These are phyloP conservation scores for Pararge aegeria DNA, from an alignment of 1,140 invertebrate species.

Conservation along the genomic window DNA sequence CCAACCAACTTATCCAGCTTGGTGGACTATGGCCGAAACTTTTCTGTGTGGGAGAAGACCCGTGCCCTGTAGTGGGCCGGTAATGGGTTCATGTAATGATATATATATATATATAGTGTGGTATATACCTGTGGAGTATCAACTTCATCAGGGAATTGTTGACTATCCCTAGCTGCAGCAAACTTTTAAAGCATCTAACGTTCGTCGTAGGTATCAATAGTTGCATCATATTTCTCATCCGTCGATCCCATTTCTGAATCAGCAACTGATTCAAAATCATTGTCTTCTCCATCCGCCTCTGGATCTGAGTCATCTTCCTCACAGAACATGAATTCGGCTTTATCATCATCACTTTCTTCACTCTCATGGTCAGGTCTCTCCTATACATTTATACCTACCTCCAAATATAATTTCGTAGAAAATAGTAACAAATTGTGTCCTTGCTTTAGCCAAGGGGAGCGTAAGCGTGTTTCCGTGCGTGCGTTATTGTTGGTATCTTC, in stretches of 20 bases:
- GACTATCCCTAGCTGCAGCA: slow-evolving; percentile 89
- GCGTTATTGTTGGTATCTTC: too few species aligned
- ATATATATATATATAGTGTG: too few species aligned
- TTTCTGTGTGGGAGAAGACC: too few species aligned
- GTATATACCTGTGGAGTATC: slow-evolving; percentile 96
- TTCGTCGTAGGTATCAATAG: slow-evolving; percentile 89
- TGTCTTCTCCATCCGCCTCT: slow-evolving; percentile 80
- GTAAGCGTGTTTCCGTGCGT: too few species aligned
- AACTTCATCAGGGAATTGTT: slow-evolving; percentile 97
- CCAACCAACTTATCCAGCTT: too few species aligned
- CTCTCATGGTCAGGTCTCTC: slow-evolving; percentile 72
- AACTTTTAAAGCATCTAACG: slow-evolving; percentile 85
- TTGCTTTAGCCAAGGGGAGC: too few species aligned
- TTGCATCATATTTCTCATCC: slow-evolving; percentile 84
- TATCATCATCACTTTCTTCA: slow-evolving; percentile 54
- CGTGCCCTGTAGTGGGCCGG: too few species aligned
- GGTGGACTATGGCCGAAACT: too few species aligned
- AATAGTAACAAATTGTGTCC: too few species aligned
- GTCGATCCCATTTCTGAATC: slow-evolving; percentile 83
- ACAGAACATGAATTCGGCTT: slow-evolving; percentile 82
- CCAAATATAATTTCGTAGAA: too few species aligned
- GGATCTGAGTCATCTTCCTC: slow-evolving; percentile 83
- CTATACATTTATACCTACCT: too few species aligned
- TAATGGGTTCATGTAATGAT: too few species aligned
- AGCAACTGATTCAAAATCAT: slow-evolving; percentile 85